Conservation (phyloP, 2,113 vertebrate species). For the Anhinga anhinga region DNA sequence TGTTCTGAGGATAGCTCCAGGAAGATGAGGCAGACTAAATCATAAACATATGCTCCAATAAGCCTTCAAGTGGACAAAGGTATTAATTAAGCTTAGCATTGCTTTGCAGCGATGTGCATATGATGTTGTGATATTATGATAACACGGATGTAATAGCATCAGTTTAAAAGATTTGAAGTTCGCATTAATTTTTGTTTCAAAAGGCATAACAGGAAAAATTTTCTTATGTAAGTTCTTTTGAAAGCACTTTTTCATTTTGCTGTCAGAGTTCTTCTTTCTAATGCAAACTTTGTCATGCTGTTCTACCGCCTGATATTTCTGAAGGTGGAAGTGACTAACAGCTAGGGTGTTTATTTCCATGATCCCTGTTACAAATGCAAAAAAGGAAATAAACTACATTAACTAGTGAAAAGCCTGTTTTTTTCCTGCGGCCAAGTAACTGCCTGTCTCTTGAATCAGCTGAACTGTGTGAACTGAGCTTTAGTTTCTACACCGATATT, state of each 20-base stretch:
- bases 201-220: neutral
- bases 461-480: neutral
- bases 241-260: neutral
- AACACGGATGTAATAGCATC: neutral
- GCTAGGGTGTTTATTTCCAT: conserved; percentile 22
- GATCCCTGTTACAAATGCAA: neutral
- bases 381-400: neutral
- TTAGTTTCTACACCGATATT: neutral
- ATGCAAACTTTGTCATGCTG: neutral
- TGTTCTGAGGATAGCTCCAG: neutral
- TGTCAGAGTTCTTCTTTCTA: neutral
- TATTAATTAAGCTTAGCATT: neutral
- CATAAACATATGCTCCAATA: neutral
- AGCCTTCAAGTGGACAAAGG: neutral
- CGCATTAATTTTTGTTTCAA: neutral
- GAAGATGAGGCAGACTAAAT: neutral
- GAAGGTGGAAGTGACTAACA: conserved; percentile 59
- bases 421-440: neutral
- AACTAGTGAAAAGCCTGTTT: neutral
- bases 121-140: neutral
- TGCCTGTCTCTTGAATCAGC: neutral
- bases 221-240: neutral
- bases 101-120: neutral
- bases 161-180: neutral
- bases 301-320: neutral